Evolutionary conservation across 2,113 vertebrate genomes (phyloP).

Genomic region (Callipepla californica): DNA sequence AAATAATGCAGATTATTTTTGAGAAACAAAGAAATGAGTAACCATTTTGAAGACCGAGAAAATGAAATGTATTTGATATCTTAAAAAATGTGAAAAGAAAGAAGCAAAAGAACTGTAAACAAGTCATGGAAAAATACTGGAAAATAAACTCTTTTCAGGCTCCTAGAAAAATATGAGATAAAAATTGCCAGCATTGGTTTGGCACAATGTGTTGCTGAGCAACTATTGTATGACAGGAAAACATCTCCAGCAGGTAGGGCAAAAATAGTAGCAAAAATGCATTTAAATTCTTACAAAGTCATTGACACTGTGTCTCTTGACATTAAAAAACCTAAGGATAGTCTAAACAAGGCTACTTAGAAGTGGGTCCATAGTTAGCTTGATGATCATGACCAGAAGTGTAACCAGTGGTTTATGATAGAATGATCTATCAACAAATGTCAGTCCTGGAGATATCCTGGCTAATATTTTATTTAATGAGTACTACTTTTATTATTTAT

Average conservation of each 20-base stretch:
- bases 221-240: not conserved
- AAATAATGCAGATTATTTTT: not conserved
- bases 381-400: not conserved
- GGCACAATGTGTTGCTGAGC: not conserved
- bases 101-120: not conserved
- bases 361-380: not conserved
- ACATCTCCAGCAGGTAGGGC: not conserved
- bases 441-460: not conserved
- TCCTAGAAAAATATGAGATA: not conserved
- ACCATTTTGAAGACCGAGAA: not conserved
- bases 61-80: not conserved
- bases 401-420: not conserved
- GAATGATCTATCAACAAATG: not conserved
- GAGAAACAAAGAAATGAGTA: not conserved
- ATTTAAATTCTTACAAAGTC: not conserved
- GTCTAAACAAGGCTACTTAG: not conserved
- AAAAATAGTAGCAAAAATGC: not conserved
- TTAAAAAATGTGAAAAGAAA: rapidly evolving
- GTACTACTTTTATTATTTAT: not conserved
- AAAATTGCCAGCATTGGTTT: not conserved
- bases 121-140: not conserved
- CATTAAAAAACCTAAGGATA: not conserved
- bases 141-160: not conserved
- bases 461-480: not conserved
- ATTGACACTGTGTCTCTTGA: not conserved